Evolutionary conservation across 2,888 invertebrate genomes (phyloP), one percentile per base, ranked within the genome.

Genomic region (Acronicta leporina): DNA sequence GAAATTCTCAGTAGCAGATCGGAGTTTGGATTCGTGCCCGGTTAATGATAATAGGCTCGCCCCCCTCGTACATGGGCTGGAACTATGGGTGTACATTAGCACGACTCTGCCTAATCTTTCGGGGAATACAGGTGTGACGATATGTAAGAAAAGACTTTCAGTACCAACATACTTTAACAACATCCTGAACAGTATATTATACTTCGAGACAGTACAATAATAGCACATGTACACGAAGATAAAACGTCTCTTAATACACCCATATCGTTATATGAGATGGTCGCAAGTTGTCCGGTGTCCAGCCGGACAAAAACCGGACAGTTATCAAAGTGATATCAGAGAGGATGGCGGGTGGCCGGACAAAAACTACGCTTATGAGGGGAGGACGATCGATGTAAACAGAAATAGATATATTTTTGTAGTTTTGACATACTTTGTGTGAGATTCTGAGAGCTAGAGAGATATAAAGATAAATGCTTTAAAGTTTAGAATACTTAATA

Each of bases 281-380:
- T 51, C 54, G 62, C 66, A 74, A 77, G 45, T 63, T 73, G 68
- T 75, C 56, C 67, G 56, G 69, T 15, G 52, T 43, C 44, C 44
- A 25, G 16, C 46, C 54, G 61, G 68, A 60, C 75, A 81, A 82
- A 82, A 83, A 80, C 64, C 61, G 47, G 71, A 68, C 65, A 77
- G 77, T 75, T 80, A 82, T 82, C 81, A 81, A 83, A 82, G 65
- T 82, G 74, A 73, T 81, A 80, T 83, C 72, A 80, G 73, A 56
- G 60, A 60, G 73, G 75, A 79, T 76, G 79, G 67, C 69, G 50
- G 61, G 41, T 51, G 58, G 48, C 27, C 46, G 44, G 43, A 41
- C 54, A 68, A 66, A 72, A 72, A 67, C 58, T 54, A 25, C 53
- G 47, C 63, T 73, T 56, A 62, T 69, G 73, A 43, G 25, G 57